Evolutionary conservation across 2,888 invertebrate species (phyloP).

Genomic region (Eupeodes luniger): DNA sequence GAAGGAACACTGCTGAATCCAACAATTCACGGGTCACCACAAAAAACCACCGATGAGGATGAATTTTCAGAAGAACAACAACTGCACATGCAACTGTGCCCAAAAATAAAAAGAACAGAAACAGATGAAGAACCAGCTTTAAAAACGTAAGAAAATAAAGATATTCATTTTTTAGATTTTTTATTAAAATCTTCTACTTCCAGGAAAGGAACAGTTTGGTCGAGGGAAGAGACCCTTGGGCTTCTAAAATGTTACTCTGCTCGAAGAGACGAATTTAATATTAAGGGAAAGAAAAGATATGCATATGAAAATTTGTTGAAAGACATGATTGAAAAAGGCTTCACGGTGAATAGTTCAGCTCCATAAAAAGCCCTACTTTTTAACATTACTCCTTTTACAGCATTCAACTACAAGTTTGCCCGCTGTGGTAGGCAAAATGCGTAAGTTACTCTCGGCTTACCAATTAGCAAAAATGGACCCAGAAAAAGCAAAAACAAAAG

Average conservation of each 20-base stretch:
- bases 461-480: too few species aligned
- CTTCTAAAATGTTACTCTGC: neutral
- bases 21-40: too few species aligned
- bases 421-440: neutral
- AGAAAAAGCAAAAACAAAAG: too few species aligned
- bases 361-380: neutral
- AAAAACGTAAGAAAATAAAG: neutral
- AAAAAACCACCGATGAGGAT: too few species aligned
- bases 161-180: neutral
- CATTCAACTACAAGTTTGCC: neutral
- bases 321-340: neutral
- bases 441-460: too few species aligned
- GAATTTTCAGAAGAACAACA: too few species aligned
- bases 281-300: neutral
- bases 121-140: neutral
- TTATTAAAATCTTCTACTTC: neutral
- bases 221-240: neutral
- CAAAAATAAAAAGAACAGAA: too few species aligned
- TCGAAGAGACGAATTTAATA: neutral
- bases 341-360: neutral
- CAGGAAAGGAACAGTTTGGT: neutral
- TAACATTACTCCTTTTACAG: neutral
- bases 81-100: too few species aligned
- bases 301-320: neutral
- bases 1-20: too few species aligned